Conservation (phyloP, 1,140 invertebrate genomes). For the Coboldia fuscipes region DNA sequence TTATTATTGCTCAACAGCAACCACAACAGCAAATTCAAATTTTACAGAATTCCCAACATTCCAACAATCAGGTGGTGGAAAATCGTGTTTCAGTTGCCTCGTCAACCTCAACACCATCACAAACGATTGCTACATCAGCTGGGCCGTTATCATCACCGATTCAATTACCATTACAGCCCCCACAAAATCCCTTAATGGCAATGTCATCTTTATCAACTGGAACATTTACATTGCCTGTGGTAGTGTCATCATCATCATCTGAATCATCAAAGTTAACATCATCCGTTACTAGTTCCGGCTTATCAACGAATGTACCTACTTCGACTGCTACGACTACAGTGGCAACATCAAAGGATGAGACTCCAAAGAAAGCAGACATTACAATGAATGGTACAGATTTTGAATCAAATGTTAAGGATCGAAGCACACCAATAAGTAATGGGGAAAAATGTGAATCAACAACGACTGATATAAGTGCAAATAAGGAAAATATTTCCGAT, state of each 20-base stretch:
- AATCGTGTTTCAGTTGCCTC: neutral
- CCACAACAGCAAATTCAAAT: neutral
- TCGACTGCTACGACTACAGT: conserved; percentile 2
- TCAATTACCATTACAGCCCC: conserved; percentile 6
- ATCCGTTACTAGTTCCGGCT: neutral
- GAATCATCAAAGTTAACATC: neutral
- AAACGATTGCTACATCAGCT: too few relatives aligned
- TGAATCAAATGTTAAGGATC: conserved; percentile 13
- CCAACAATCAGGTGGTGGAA: too few relatives aligned
- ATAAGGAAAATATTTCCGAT: too few relatives aligned
- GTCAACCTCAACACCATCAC: too few relatives aligned
- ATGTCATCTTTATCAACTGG: conserved; percentile 13
- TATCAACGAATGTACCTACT: conserved; percentile 1
- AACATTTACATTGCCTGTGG: conserved; percentile 6
- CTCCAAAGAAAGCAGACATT: conserved; percentile 5
- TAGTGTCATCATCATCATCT: conserved; percentile 7
- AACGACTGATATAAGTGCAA: too few relatives aligned
- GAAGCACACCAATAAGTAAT: too few relatives aligned
- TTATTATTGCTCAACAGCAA: conserved; percentile 1
- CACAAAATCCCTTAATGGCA: conserved; percentile 17
- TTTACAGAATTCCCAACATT: too few relatives aligned
- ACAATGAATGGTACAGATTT: too few relatives aligned
- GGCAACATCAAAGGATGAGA: conserved; percentile 6
- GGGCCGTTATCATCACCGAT: conserved; percentile 2
- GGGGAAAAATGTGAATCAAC: too few relatives aligned